These are phyloP conservation scores for Tholera decimalis DNA, from an alignment of 2,888 invertebrate species.

Conservation along the genomic window DNA sequence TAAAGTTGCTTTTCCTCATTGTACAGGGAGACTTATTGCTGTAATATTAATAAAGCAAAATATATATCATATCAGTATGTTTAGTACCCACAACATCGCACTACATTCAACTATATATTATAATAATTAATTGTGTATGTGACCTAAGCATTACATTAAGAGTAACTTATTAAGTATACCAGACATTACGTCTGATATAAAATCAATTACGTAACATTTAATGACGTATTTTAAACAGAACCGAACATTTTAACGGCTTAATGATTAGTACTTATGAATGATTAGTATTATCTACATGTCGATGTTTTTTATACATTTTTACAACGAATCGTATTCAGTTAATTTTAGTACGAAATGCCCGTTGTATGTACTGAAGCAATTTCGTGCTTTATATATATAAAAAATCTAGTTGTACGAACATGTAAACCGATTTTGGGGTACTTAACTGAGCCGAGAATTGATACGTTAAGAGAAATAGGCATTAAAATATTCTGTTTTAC, in stretches of 20 bases:
- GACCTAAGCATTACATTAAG: slow-evolving; percentile 64
- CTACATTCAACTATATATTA: too few relatives aligned
- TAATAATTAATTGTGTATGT: slow-evolving; percentile 69
- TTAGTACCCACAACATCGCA: slow-evolving; percentile 43
- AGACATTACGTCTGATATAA: slow-evolving; percentile 43
- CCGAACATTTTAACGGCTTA: slow-evolving; percentile 60
- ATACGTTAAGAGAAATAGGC: slow-evolving; percentile 47
- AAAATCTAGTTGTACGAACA: slow-evolving; percentile 46
- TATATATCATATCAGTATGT: slow-evolving; percentile 12
- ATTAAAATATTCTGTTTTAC: slow-evolving; percentile 52
- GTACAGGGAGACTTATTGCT: slow-evolving; percentile 42
- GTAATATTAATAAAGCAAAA: slow-evolving; percentile 18
- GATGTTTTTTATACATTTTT: slow-evolving; percentile 88
- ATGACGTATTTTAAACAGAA: slow-evolving; percentile 58
- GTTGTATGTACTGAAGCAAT: slow-evolving; percentile 55
- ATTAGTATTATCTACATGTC: slow-evolving; percentile 81
- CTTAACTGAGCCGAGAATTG: slow-evolving; percentile 63
- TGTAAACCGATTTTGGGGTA: slow-evolving; percentile 61
- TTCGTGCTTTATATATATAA: slow-evolving; percentile 48
- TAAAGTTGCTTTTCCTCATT: slow-evolving; percentile 36
- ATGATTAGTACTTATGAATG: slow-evolving; percentile 77
- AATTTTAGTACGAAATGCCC: slow-evolving; percentile 33
- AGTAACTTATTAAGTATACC: slow-evolving; percentile 69
- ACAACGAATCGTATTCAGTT: slow-evolving; percentile 78
- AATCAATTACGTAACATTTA: slow-evolving; percentile 64